Percentiles rank a stretch among this genome's conserved stretches.
phyloP scores from a whole-genome alignment of 2,797 vertebrate genomes.

The Phoebastria nigripes region DNA sequence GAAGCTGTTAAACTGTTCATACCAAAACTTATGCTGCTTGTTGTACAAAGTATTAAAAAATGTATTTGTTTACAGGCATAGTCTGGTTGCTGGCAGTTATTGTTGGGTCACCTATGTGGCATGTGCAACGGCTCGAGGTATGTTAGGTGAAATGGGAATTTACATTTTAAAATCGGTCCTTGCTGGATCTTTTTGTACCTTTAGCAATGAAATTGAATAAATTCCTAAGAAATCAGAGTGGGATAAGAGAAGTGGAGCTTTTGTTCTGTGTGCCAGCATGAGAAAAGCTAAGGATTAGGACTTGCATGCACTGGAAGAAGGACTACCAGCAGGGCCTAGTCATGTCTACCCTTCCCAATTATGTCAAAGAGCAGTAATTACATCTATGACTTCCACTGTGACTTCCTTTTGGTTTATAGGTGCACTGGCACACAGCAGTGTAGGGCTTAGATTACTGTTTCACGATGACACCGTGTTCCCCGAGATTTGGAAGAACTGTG shows the following conservation, averaged over 20 bases:
- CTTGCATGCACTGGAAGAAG: not conserved
- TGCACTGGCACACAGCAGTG: not conserved
- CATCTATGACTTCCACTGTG: not conserved
- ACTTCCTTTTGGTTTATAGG: not conserved
- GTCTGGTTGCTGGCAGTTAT: constrained; percentile 76
- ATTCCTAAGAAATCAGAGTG: not conserved
- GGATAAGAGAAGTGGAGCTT: not conserved
- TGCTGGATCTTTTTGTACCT: not conserved
- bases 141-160: not conserved
- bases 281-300: not conserved
- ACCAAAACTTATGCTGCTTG: not conserved
- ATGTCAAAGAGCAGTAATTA: not conserved
- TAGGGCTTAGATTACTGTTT: not conserved
- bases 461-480: not conserved
- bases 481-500: not conserved
- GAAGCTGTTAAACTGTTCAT: not conserved
- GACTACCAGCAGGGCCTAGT: not conserved
- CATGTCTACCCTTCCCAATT: not conserved
- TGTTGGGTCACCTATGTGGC: constrained; percentile 76
- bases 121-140: constrained; percentile 77
- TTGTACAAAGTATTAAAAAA: not conserved
- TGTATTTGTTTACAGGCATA: constrained; percentile 55
- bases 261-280: not conserved
- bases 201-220: not conserved
- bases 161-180: not conserved